Percentiles rank a stretch among this genome's conserved stretches.
Conservation (phyloP, 2,113 vertebrate genomes). For the Octodon degus region DNA sequence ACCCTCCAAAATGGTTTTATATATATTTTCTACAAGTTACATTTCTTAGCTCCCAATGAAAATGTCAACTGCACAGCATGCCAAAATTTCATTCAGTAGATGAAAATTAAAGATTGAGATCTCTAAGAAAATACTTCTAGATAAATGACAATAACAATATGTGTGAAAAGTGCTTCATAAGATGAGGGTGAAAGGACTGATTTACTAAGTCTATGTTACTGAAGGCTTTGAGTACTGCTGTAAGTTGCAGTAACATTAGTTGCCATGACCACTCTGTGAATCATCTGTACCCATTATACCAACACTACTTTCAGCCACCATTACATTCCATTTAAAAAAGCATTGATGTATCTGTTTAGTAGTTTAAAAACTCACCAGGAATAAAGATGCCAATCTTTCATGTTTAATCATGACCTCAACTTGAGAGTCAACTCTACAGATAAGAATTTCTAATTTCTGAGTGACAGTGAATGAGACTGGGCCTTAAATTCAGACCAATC, state of each 20-base stretch:
- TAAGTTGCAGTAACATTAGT: not conserved
- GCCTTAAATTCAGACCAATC: not conserved
- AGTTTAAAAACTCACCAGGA: not conserved
- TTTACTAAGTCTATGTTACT: not conserved
- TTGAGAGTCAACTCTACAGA: not conserved
- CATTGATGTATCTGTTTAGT: not conserved
- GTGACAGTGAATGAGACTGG: not conserved
- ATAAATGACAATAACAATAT: not conserved
- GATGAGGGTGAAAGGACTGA: not conserved
- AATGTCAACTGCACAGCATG: not conserved
- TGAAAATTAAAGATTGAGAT: constrained; percentile 4
- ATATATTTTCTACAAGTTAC: not conserved
- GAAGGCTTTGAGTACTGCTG: not conserved
- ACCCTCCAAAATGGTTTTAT: not conserved
- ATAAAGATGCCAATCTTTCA: not conserved
- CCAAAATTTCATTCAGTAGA: not conserved
- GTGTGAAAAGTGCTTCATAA: not conserved
- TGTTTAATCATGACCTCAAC: not conserved
- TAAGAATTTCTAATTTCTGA: not conserved
- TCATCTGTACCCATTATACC: not conserved
- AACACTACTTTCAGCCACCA: constrained; percentile 10
- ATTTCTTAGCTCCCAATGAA: constrained; percentile 6
- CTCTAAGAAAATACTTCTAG: not conserved
- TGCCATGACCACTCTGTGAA: not conserved
- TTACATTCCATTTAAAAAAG: constrained; percentile 21